Percentiles rank a stretch among this genome's conserved stretches.
These are phyloP conservation scores for Emydoidea blandingii DNA, from an alignment of 2,797 vertebrate species.

Conservation along the genomic window DNA sequence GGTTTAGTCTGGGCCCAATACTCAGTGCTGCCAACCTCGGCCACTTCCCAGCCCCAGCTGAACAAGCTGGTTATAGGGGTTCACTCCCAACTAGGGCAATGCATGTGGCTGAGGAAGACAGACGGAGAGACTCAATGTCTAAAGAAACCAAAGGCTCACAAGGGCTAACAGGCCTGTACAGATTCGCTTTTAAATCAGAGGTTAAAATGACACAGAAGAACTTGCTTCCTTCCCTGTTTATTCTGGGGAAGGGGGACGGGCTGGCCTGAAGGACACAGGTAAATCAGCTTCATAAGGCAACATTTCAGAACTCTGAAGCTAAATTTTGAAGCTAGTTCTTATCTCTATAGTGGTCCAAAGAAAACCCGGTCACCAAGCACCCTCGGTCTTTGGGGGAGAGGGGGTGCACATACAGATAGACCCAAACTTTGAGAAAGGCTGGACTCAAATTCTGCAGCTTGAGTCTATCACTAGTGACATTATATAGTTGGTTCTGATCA, in stretches of 20 bases:
- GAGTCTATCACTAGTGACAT: too few relatives aligned
- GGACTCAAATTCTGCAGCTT: too few relatives aligned
- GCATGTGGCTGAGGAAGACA: background rate
- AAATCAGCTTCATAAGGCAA: background rate
- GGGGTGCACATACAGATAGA: too few relatives aligned
- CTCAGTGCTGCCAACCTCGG: background rate
- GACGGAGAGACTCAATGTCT: background rate
- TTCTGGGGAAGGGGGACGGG: background rate
- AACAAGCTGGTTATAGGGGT: background rate
- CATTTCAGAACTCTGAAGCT: too few relatives aligned
- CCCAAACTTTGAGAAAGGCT: too few relatives aligned
- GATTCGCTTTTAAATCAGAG: background rate
- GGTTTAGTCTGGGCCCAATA: background rate
- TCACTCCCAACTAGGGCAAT: background rate
- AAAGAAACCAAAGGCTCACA: background rate
- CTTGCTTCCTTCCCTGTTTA: background rate
- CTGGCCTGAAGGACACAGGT: background rate
- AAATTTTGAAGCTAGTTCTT: too few relatives aligned
- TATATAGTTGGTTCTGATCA: too few relatives aligned
- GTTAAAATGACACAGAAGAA: background rate
- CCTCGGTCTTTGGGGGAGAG: too few relatives aligned
- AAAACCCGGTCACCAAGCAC: too few relatives aligned
- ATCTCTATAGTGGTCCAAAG: too few relatives aligned
- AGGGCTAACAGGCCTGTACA: background rate
- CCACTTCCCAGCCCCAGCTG: background rate